These are phyloP conservation scores for Saccopteryx leptura DNA, from an alignment of 2,113 vertebrate genomes.

Conservation along the genomic window DNA sequence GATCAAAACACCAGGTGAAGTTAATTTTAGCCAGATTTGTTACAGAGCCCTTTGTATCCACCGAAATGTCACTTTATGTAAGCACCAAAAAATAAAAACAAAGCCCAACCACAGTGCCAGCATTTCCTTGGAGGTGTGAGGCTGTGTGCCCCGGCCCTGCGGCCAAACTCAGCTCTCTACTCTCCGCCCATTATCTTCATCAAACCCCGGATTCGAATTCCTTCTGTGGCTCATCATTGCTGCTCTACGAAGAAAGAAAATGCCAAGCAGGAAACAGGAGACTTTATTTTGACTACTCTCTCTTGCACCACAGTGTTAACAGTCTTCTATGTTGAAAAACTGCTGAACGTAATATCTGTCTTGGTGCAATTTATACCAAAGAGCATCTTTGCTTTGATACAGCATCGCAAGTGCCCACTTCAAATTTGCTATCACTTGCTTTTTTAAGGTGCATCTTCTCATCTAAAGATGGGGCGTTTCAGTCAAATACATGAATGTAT, in stretches of 20 bases:
- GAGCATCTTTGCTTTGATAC: not conserved
- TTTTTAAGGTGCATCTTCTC: not conserved
- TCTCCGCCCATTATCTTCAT: not conserved
- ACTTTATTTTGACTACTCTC: not conserved
- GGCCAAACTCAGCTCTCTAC: not conserved
- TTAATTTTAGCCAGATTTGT: not conserved
- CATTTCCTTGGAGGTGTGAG: not conserved
- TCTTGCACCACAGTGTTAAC: not conserved
- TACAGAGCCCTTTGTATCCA: not conserved
- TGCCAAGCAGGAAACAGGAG: not conserved
- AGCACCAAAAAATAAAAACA: not conserved
- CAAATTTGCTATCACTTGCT: not conserved
- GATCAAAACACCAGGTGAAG: not conserved
- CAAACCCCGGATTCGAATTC: not conserved
- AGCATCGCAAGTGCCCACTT: not conserved
- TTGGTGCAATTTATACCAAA: not conserved
- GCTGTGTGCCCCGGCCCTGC: accelerated
- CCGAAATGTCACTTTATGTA: not conserved
- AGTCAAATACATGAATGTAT: too few species aligned
- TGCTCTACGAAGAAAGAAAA: not conserved
- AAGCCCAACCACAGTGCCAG: not conserved
- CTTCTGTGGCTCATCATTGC: too few species aligned
- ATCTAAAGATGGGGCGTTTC: not conserved
- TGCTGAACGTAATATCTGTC: not conserved
- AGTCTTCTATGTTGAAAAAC: not conserved